Evolutionary conservation across 2,888 invertebrate genomes (phyloP), one percentile per base, ranked within the genome.

Genomic region (Pristionchus exspectatus): DNA sequence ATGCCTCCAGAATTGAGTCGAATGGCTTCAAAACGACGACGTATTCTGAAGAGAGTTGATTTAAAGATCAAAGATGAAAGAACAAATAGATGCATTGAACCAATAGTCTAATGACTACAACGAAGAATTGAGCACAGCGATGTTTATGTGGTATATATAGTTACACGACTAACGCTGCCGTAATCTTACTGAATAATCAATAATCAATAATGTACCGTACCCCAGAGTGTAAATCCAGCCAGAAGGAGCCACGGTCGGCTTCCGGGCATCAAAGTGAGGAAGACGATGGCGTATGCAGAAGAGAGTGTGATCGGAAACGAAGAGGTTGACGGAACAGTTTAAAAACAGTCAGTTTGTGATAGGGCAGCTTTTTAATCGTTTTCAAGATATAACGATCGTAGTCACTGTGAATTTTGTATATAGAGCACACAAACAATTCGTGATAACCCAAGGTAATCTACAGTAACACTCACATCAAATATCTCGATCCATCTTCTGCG

Each of bases 271-370:
- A 2, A 14, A 27, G 77, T 88, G 38, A 88, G 63, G 81, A 81
- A 88, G 88, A 88, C 77, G 63, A 33, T n/a, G 21, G 88, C 88
- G 81, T 81, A 81, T 33, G 50, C 14, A 56, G 88, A 56, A 44
- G 81, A 88, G 54, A 72, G 72, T 12, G 72, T 87, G 54, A 87
- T 59, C 87, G 33, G 54, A 44, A 54, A 54, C n/a, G n/a, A n/a
- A 16, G 56, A 33, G 30, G 81, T 7, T 44, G n/a, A n/a, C n/a
- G n/a, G n/a, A n/a, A n/a, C n/a, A n/a, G n/a, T n/a, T n/a, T n/a
- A n/a, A n/a, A n/a, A n/a, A n/a, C n/a, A n/a, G n/a, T n/a, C n/a
- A n/a, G n/a, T n/a, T n/a, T n/a, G n/a, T n/a, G n/a, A n/a, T n/a
- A n/a, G n/a, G n/a, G n/a, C n/a, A n/a, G n/a, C n/a, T n/a, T n/a